A percentile compares a stretch with the other conserved stretches of the same genome.
Conservation (phyloP, 2,797 vertebrate species). For the Euphonia xanthogaster region DNA sequence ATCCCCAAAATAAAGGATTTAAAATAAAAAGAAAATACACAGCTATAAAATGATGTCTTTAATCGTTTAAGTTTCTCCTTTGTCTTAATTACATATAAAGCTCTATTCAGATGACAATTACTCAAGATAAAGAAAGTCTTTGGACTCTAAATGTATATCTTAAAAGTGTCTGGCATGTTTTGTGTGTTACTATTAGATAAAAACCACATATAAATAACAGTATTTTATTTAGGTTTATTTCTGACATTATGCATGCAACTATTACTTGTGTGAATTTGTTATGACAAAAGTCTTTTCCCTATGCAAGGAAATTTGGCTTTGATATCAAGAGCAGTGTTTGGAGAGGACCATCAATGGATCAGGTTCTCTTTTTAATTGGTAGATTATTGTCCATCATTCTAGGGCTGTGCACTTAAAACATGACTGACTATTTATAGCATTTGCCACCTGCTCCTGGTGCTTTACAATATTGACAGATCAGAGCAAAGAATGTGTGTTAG, state of each 20-base stretch:
- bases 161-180: background rate
- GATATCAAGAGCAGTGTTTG: background rate
- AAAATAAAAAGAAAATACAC: background rate
- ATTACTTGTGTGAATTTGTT: background rate
- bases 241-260: background rate
- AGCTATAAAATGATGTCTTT: background rate
- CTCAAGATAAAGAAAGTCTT: background rate
- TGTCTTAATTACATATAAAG: background rate
- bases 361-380: constrained; percentile 35
- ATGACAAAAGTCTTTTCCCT: constrained; percentile 30
- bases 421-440: background rate
- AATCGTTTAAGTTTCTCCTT: constrained; percentile 12
- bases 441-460: constrained; percentile 17
- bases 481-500: background rate
- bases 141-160: background rate
- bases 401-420: background rate
- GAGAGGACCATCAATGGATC: background rate
- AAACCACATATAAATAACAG: background rate
- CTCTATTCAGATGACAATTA: background rate
- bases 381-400: background rate
- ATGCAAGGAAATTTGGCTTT: constrained; percentile 2
- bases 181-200: background rate
- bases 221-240: constrained; percentile 36
- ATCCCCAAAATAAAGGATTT: background rate
- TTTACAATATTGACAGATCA: background rate